Base-by-base conservation (phyloP, 2,113 vertebrate genomes). In the Barbus barbus region DNA sequence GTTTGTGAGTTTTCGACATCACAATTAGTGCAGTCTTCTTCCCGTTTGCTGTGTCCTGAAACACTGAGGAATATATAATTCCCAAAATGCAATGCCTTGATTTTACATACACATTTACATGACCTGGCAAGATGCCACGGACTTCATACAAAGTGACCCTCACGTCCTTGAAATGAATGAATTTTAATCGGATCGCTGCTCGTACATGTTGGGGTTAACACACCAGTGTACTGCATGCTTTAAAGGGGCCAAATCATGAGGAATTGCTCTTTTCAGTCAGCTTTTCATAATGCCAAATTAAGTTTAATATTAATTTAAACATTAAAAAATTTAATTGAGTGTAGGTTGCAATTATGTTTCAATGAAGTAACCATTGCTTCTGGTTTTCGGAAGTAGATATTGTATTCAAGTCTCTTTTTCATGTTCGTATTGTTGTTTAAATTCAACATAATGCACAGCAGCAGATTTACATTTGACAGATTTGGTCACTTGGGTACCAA, bases 121-220 rank as follows among this genome's bases (percentile, higher is more conserved):
- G 36, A 80, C 78, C 38, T 67, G 60, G 41, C 26, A 33, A 67
- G 14, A 31, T 44, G 14, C 73, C 73, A 79, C 9, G 3, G 36
- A 20, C 33, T 61, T 78, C 16, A 78, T 44, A 61, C 14, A 44
- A 14, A 78, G 9, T 80, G 78, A 63, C 78, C 38, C 16, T 63
- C 13, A 6, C 4, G 16, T 48, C 78, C 41, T 48, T 26, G 53
- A 24, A 44, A 31, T 31, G 5, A 51, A 31, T 75, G 8, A 75
- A 26, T 48, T 75, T 51, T 18, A n/a, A 44, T 44, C 20, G 3
- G 33, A 73, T 46, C 12, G n/a, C 12, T 7, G 69, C n/a, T 16
- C 38, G 2, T 22, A 12, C 9, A 22, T 38, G 31, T 69, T 12
- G 9, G 4, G 33, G 31, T 5, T 69, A 13, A 7, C 22, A 24